Percentiles rank a stretch among this genome's conserved stretches.
These are phyloP conservation scores for Falco novaeseelandiae DNA, from an alignment of 2,797 vertebrate species.

Conservation along the genomic window DNA sequence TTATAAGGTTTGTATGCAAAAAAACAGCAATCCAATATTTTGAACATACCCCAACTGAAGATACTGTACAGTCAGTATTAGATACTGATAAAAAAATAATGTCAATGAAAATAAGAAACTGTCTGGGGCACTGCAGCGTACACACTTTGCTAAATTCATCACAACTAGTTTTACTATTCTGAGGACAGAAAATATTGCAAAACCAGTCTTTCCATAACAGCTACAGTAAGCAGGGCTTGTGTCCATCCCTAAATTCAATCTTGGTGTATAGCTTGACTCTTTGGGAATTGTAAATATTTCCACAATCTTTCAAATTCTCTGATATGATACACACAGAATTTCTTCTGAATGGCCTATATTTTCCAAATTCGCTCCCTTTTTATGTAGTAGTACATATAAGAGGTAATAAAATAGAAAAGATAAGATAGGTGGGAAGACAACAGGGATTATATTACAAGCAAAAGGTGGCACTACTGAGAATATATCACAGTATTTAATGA, in stretches of 20 bases:
- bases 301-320: neutral
- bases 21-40: slow-evolving; percentile 40
- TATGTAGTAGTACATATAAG: neutral
- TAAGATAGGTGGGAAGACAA: neutral
- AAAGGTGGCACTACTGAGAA: neutral
- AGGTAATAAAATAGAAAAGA: slow-evolving; percentile 5
- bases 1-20: slow-evolving; percentile 73
- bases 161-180: neutral
- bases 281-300: slow-evolving; percentile 16
- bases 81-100: slow-evolving; percentile 53
- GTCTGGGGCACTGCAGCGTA: neutral
- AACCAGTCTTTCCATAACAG: slow-evolving; percentile 8
- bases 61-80: neutral
- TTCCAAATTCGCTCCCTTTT: neutral
- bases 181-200: slow-evolving; percentile 19
- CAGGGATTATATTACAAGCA: neutral
- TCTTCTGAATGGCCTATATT: neutral
- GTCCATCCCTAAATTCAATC: slow-evolving; percentile 4
- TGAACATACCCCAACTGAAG: slow-evolving; percentile 22
- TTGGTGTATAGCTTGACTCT: neutral
- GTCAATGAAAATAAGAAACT: slow-evolving; percentile 31
- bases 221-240: neutral
- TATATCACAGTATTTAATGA: neutral
- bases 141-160: slow-evolving; percentile 16
- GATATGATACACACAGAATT: neutral